These are phyloP conservation scores for Oscheius onirici DNA, from an alignment of 2,888 invertebrate genomes.

Conservation along the genomic window DNA sequence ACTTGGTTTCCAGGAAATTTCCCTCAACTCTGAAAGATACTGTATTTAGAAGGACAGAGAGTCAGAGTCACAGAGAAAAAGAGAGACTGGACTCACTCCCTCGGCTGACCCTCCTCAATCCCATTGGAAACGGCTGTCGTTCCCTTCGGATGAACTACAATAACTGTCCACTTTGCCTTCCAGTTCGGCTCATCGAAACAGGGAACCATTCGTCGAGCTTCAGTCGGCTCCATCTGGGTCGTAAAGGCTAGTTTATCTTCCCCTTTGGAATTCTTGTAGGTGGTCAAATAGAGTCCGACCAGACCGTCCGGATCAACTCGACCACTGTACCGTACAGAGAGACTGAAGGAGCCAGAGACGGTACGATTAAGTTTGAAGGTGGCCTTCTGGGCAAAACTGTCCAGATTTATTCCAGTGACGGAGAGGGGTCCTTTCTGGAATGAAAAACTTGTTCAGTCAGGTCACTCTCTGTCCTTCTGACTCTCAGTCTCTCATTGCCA, in stretches of 20 bases:
- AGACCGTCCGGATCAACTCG: slow-evolving; percentile 37
- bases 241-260: slow-evolving; percentile 53
- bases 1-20: slow-evolving; percentile 80
- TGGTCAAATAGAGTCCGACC: slow-evolving; percentile 57
- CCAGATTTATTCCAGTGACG: not conserved
- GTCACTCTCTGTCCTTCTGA: not conserved
- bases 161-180: slow-evolving; percentile 48
- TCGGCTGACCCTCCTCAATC: slow-evolving; percentile 25
- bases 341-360: not conserved
- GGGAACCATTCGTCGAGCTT: slow-evolving; percentile 65
- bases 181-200: slow-evolving; percentile 68
- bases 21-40: slow-evolving; percentile 4
- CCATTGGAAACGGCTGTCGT: slow-evolving; percentile 36
- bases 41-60: no score
- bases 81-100: not conserved
- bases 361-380: not conserved
- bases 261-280: slow-evolving; percentile 34
- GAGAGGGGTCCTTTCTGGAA: not conserved
- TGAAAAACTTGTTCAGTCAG: no score
- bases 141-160: slow-evolving; percentile 40
- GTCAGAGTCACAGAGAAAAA: no score
- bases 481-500: not conserved
- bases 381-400: not conserved
- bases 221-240: slow-evolving; percentile 66
- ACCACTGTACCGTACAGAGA: slow-evolving; percentile 50